Percentiles rank a stretch among this genome's conserved stretches.
These are phyloP conservation scores for Brachionus angularis DNA, from an alignment of 1,140 invertebrate species.

Conservation along the genomic window DNA sequence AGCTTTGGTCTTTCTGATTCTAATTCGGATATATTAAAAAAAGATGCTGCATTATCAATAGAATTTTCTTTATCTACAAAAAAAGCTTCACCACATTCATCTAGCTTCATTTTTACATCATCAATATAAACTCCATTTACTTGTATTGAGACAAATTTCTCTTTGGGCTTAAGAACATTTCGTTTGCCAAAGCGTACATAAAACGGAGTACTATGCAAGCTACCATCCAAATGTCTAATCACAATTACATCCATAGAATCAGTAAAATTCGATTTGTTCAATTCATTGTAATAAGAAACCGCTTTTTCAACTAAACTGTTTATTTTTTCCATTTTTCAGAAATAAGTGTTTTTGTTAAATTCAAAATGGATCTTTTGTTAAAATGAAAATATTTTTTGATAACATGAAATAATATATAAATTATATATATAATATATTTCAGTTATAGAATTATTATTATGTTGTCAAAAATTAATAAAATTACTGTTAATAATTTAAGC, in stretches of 20 bases:
- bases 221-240: conserved; percentile 89
- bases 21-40: not conserved
- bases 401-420: too few relatives aligned
- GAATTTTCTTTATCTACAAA: conserved; percentile 75
- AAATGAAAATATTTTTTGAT: too few relatives aligned
- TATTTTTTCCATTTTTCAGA: conserved; percentile 4
- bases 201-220: conserved; percentile 90
- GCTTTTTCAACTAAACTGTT: conserved; percentile 15
- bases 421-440: too few relatives aligned
- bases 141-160: conserved; percentile 98
- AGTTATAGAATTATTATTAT: too few relatives aligned
- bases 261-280: conserved; percentile 72
- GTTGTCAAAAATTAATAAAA: too few relatives aligned
- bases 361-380: too few relatives aligned
- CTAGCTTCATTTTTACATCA: conserved; percentile 97
- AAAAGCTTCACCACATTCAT: conserved; percentile 97
- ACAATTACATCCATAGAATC: conserved; percentile 98
- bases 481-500: too few relatives aligned
- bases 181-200: conserved; percentile 98
- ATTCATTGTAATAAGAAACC: conserved; percentile 13
- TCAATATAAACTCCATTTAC: conserved; percentile 89
- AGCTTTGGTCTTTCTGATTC: not conserved
- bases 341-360: not conserved
- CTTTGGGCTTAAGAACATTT: conserved; percentile 84
- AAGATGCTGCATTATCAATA: not conserved